Percentiles rank a stretch among this genome's conserved stretches.
Evolutionary conservation across 2,888 invertebrate species (phyloP).

Genomic region (Dorcus parallelipipedus): DNA sequence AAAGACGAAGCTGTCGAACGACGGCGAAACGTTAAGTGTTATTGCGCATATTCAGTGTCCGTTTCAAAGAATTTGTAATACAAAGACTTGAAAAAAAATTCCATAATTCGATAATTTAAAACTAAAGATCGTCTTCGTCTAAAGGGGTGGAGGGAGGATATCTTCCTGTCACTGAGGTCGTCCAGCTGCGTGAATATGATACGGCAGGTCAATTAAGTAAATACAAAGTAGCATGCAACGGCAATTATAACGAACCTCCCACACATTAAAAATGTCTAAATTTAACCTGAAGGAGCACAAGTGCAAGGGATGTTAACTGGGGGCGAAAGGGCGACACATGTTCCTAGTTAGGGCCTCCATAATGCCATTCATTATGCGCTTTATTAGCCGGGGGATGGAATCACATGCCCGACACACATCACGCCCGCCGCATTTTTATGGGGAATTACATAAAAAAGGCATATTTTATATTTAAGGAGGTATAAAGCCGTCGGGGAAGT

Average conservation of each 20-base stretch:
- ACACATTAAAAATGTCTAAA: background rate
- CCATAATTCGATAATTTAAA: too few species aligned
- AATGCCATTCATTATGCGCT: constrained; percentile 35
- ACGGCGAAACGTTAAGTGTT: too few species aligned
- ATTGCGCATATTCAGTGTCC: too few species aligned
- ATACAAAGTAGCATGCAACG: constrained; percentile 9
- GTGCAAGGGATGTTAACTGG: constrained; percentile 25
- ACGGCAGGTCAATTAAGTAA: too few species aligned
- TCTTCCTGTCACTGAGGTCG: too few species aligned
- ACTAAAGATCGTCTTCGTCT: too few species aligned
- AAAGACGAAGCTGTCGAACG: too few species aligned
- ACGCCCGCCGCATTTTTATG: constrained; percentile 25
- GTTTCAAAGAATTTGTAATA: too few species aligned
- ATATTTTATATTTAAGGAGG: constrained; percentile 30
- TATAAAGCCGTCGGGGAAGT: constrained; percentile 25
- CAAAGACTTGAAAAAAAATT: too few species aligned
- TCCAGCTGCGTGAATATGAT: too few species aligned
- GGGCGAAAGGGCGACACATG: constrained; percentile 30
- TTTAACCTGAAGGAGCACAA: constrained; percentile 13
- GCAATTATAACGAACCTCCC: constrained; percentile 5
- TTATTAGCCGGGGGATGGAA: constrained; percentile 23
- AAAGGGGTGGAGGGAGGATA: too few species aligned
- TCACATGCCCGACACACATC: constrained; percentile 28
- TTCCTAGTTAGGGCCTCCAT: constrained; percentile 37
- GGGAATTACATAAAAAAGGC: constrained; percentile 30